Base-by-base conservation (phyloP, 2,113 vertebrate species). In the Syrmaticus mikado region DNA sequence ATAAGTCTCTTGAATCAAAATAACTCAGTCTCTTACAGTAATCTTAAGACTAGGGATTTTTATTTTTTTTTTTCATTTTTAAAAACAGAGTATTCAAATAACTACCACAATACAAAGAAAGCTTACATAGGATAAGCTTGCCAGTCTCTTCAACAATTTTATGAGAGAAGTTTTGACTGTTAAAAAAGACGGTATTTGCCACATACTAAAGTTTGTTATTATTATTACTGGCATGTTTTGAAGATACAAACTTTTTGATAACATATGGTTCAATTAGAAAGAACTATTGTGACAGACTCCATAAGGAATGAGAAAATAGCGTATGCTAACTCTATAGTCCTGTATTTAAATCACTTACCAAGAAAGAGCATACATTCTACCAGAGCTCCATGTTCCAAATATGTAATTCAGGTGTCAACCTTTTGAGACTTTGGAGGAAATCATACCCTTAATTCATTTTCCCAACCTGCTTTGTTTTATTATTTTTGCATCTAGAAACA, bases 131-230 rank as follows among this genome's bases (percentile, higher is more conserved):
- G 4, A 22, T 48, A 66, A 74, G 4, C 8, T 84, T 67, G 10
- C 61, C 48, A 73, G 11, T 32, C 57, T 52, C 48, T 24, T 83
- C 21, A 64, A 10, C 6, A 77, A 9, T 22, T 21, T 19, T 38
- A 15, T 3, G 32, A 27, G 12, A 68, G 13, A 67, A 67, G 7
- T 67, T 78, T 60, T 78, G 6, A 25, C 19, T 45, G 41, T 9
- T 46, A 52, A 78, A 66, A 60, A 38, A 48, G 1, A 2, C 4
- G 17, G 1, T 36, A 2, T 71, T 6, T 3, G 0, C 6, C 13
- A n/a, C 17, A 45, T 19, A 30, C 15, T 55, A 10, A 55, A 30
- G 53, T 17, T 57, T 57, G 17, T 57, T 19, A 20, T 55, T 28
- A 11, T 46, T 41, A 25, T 13, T 50, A 19, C 8, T 16, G 2